Base-by-base conservation (phyloP, 64 coral and sea anemone genomes). In the Montipora foliosa region DNA sequence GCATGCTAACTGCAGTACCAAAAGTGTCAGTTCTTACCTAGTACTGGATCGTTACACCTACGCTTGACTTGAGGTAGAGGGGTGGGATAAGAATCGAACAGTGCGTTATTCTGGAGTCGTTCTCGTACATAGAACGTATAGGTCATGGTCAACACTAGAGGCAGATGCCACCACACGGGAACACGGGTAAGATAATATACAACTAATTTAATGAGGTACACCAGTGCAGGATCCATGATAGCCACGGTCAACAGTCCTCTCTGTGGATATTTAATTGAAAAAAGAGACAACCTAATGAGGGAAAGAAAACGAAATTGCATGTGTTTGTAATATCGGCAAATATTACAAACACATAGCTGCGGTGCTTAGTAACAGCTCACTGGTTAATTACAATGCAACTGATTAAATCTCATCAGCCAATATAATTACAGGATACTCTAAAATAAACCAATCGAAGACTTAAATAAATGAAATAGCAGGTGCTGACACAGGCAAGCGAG, bases 151-250 rank as follows among this genome's bases (percentile, higher is more conserved):
- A 96, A 24, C 7, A 96, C 86, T 15, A 90, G 75, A 16, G 95
- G 91, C 91, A 96, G 87, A 7, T 96, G 93, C 95, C 95, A 96
- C 95, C 95, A 96, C 44, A 80, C 83, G 24, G 79, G 11, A 49
- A 80, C 81, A 22, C 71, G 44, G 2, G 3, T 5, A 29, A 72
- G 44, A 5, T 15, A 44, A 24, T 0, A 3, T 6, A 16, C 2
- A 10, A 86, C 61, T 51, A 92, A 2, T 8, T 1, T 0, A 8
- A 20, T 8, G 2, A 92, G 22, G 51, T 87, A 22, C 1, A 11
- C 0, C 5, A 93, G 82, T 8, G 82, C 91, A 4, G 83, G 91
- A 68, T 87, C 91, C 82, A 93, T 87, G 73, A 14, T 87, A 16
- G 7, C 4, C 3, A n/a, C 13, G 76, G 19, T 82, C 61, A 11